These are phyloP conservation scores for Augochlorella aurata DNA, from an alignment of 2,888 invertebrate species.

Conservation along the genomic window DNA sequence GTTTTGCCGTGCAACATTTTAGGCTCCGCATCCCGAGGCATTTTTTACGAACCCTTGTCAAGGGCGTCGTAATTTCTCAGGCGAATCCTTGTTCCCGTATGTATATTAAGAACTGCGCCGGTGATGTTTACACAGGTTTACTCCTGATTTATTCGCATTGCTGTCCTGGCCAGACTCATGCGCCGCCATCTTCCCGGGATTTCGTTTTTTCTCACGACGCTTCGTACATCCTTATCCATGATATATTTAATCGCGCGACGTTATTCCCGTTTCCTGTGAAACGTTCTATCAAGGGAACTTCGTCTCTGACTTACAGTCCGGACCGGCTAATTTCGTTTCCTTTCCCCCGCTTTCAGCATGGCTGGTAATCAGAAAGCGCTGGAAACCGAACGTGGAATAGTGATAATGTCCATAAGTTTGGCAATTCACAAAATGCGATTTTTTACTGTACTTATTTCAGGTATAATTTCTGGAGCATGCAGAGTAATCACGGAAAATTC, in stretches of 20 bases:
- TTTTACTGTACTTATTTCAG: background rate
- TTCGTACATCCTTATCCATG: constrained; percentile 2
- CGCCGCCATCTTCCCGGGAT: constrained; percentile 28
- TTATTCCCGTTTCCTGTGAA: background rate
- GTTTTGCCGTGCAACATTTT: constrained; percentile 13
- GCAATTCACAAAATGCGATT: background rate
- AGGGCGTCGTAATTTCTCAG: constrained; percentile 40
- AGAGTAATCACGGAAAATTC: too few species aligned
- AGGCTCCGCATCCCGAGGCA: too few species aligned
- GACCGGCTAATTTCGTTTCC: background rate
- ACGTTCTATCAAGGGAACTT: background rate
- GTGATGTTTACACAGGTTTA: constrained; percentile 69
- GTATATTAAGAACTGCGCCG: constrained; percentile 47
- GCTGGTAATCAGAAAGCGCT: background rate
- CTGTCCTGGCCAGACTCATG: background rate
- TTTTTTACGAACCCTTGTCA: constrained; percentile 43
- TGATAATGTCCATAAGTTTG: background rate
- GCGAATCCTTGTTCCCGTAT: constrained; percentile 11
- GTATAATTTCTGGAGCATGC: too few species aligned
- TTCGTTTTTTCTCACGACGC: background rate
- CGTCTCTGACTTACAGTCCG: background rate
- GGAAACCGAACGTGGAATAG: background rate
- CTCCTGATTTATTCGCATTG: constrained; percentile 67
- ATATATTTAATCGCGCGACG: constrained; percentile 7
- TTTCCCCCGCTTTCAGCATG: background rate